These are phyloP conservation scores for Sthenelais limicola DNA, from an alignment of 2,888 invertebrate species.

Conservation along the genomic window DNA sequence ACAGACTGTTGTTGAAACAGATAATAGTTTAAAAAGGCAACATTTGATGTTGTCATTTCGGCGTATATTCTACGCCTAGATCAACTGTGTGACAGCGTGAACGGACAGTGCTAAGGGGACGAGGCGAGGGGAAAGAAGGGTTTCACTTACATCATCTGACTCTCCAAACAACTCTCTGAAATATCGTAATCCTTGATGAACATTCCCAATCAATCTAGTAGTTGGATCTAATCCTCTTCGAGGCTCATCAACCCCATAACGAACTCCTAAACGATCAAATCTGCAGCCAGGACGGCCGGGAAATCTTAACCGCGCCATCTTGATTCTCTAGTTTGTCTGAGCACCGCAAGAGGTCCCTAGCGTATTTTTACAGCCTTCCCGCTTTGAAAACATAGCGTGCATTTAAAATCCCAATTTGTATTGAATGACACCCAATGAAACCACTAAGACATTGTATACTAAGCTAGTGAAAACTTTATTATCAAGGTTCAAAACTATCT, in stretches of 20 bases:
- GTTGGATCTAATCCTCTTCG: conserved; percentile 63
- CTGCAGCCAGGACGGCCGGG: conserved; percentile 71
- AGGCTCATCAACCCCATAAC: conserved; percentile 60
- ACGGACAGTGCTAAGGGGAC: too few species aligned
- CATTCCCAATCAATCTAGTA: conserved; percentile 63
- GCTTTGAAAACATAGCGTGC: conserved; percentile 2
- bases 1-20: neutral
- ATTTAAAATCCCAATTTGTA: neutral
- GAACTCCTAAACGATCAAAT: conserved; percentile 60
- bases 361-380: conserved; percentile 22
- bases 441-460: neutral
- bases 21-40: conserved; percentile 1
- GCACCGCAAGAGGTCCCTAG: neutral
- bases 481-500: neutral
- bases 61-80: neutral
- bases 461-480: neutral
- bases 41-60: neutral
- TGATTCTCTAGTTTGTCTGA: conserved; percentile 46
- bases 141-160: conserved; percentile 69
- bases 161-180: conserved; percentile 68
- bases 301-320: conserved; percentile 71
- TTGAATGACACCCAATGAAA: neutral
- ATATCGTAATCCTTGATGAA: conserved; percentile 61
- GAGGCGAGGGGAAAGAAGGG: conserved; percentile 20
- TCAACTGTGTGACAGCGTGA: too few species aligned